phyloP scores from a whole-genome alignment of 1,140 invertebrate genomes.

The Temnothorax curvispinosus region DNA sequence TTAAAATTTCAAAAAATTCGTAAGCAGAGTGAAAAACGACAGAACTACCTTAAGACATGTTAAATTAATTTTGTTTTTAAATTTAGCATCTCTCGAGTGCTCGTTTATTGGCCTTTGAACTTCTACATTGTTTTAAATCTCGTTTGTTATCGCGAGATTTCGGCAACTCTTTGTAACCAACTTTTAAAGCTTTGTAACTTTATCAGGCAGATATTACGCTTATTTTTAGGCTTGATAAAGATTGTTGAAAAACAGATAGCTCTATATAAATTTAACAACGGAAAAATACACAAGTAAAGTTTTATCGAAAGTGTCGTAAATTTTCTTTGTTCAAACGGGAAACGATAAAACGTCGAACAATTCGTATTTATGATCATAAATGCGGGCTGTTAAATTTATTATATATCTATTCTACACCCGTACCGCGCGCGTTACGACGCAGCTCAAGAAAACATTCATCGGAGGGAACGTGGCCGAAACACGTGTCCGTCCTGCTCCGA shows the following conservation, averaged over 20 bases:
- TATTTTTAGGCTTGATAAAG: not conserved
- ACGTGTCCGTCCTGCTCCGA: slow-evolving; percentile 27
- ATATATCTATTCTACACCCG: slow-evolving; percentile 23
- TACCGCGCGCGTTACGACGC: slow-evolving; percentile 23
- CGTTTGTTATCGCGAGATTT: not conserved
- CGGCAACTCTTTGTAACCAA: not conserved
- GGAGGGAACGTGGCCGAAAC: slow-evolving; percentile 13
- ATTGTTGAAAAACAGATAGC: not conserved
- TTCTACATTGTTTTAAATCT: not conserved
- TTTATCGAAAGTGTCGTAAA: slow-evolving; percentile 28
- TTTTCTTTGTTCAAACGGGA: slow-evolving; percentile 15
- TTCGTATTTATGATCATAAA: slow-evolving; percentile 47
- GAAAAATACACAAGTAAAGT: slow-evolving; percentile 1
- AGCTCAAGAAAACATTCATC: slow-evolving; percentile 24
- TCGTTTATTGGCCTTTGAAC: too few species aligned
- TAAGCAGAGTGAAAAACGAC: not conserved
- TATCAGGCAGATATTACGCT: too few species aligned
- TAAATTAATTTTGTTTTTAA: too few species aligned
- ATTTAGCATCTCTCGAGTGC: too few species aligned
- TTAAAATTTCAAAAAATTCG: not conserved
- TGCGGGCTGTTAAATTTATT: slow-evolving; percentile 18
- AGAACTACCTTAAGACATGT: not conserved
- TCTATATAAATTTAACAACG: not conserved
- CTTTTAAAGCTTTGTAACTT: not conserved
- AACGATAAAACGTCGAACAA: slow-evolving; percentile 40